Conservation (phyloP, 2,888 invertebrate genomes). For the Unio delphinus region DNA sequence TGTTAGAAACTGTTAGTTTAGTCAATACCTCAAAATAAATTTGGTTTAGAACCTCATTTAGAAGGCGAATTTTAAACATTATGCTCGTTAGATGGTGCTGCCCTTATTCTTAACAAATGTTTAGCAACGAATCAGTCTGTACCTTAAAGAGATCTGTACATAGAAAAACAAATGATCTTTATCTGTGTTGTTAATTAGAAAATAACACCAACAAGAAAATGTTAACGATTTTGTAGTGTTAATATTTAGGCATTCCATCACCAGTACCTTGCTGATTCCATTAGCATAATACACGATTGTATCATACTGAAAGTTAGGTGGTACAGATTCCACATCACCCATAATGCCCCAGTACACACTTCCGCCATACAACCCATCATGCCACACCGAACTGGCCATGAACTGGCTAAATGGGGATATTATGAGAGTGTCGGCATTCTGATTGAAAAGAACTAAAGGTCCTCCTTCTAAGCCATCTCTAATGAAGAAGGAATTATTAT, state of each 20-base stretch:
- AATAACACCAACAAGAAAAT: too few relatives aligned
- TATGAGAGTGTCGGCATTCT: slow-evolving; percentile 25
- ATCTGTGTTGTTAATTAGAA: too few relatives aligned
- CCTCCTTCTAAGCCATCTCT: slow-evolving; percentile 41
- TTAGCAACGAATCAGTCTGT: background rate
- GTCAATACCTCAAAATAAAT: too few relatives aligned
- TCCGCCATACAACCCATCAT: slow-evolving; percentile 20
- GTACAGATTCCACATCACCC: slow-evolving; percentile 45
- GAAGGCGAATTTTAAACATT: too few relatives aligned
- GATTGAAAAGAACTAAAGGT: slow-evolving; percentile 41
- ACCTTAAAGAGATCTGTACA: background rate
- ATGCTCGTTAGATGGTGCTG: too few relatives aligned
- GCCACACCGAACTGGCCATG: slow-evolving; percentile 43
- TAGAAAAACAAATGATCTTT: too few relatives aligned
- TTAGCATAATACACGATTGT: slow-evolving; percentile 47
- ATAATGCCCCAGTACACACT: slow-evolving; percentile 48
- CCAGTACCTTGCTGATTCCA: slow-evolving; percentile 52
- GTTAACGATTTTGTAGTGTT: background rate
- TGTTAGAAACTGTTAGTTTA: too few relatives aligned
- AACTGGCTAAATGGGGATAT: slow-evolving; percentile 40
- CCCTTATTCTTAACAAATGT: background rate
- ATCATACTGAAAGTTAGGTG: slow-evolving; percentile 34
- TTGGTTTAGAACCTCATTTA: too few relatives aligned
- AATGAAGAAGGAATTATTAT: slow-evolving; percentile 16
- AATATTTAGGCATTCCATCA: background rate